Percentiles rank a stretch among this genome's conserved stretches.
Evolutionary conservation across 2,797 vertebrate species (phyloP).

Genomic region (Champsocephalus esox): DNA sequence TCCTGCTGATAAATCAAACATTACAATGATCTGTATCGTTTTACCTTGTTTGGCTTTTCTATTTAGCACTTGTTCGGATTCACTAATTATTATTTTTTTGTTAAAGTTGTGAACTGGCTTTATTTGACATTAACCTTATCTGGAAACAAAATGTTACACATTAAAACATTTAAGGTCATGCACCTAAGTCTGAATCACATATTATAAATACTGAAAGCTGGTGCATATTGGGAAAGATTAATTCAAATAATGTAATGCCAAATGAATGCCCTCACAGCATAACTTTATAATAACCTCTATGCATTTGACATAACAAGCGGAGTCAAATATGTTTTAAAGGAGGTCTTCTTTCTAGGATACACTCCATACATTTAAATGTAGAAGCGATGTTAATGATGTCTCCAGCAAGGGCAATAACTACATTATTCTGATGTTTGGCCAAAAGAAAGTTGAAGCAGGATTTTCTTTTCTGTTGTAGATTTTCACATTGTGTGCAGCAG

Average conservation of each 20-base stretch:
- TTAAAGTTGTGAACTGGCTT: too few relatives aligned
- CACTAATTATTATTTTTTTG: not conserved
- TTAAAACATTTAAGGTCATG: not conserved
- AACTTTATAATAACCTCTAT: not conserved
- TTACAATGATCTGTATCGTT: not conserved
- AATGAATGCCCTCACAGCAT: not conserved
- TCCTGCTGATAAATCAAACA: not conserved
- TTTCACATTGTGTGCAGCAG: too few relatives aligned
- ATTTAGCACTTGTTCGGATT: not conserved
- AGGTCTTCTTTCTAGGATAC: slow-evolving; percentile 3
- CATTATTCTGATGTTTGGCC: not conserved
- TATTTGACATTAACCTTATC: slow-evolving; percentile 9
- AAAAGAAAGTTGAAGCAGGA: not conserved
- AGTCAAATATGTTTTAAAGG: slow-evolving; percentile 3
- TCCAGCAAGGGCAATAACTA: not conserved
- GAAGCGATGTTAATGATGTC: not conserved
- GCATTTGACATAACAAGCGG: slow-evolving; percentile 8
- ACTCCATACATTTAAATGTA: not conserved
- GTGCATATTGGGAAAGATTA: slow-evolving; percentile 1
- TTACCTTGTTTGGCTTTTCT: not conserved
- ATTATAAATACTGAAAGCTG: not conserved
- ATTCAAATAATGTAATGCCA: not conserved
- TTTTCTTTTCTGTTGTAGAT: not conserved
- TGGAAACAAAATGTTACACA: not conserved
- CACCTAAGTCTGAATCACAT: not conserved